Percentiles rank a stretch among this genome's conserved stretches.
phyloP scores from a whole-genome alignment of 2,113 vertebrate genomes.

The human region GRCh38 chr4:148699001-148699500 shows the following conservation, averaged over 20 bases:
- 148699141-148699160: background rate
- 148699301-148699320: background rate
- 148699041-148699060: background rate
- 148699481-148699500: no score
- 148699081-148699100: background rate
- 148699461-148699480: no score
- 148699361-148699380: background rate
- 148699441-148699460: background rate
- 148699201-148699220: background rate
- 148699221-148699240: background rate
- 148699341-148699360: background rate
- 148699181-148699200: background rate
- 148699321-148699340: background rate
- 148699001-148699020: background rate
- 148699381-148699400: background rate
- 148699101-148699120: background rate
- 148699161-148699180: background rate
- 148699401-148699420: background rate
- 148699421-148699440: background rate
- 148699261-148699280: background rate
- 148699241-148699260: background rate
- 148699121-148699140: background rate
- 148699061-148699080: background rate
- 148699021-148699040: background rate
- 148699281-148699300: slow-evolving; percentile 13